These are phyloP conservation scores for Psylliodes chrysocephalus DNA, from an alignment of 2,888 invertebrate species.

Conservation along the genomic window DNA sequence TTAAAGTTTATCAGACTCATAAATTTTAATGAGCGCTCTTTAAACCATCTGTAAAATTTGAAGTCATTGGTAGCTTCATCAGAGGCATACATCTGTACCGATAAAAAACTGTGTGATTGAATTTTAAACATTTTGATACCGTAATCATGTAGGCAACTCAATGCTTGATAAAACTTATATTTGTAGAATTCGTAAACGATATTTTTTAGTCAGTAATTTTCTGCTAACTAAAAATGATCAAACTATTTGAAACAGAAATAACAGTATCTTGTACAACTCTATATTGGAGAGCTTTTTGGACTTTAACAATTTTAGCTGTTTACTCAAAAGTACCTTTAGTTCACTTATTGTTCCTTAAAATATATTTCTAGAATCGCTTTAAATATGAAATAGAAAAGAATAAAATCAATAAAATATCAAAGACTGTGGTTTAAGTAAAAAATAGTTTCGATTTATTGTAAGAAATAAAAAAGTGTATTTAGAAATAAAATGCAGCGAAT, in stretches of 20 bases:
- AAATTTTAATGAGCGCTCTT: no score
- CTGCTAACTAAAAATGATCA: no score
- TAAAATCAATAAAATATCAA: slow-evolving; percentile 43
- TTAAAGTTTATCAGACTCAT: no score
- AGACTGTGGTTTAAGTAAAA: slow-evolving; percentile 46
- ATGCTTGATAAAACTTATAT: no score
- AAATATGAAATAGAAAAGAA: slow-evolving; percentile 30
- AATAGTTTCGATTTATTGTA: slow-evolving; percentile 35
- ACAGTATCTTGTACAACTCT: not conserved
- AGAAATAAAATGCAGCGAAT: slow-evolving; percentile 47
- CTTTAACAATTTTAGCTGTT: not conserved
- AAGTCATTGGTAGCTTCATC: no score
- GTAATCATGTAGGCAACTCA: no score
- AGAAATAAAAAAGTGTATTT: slow-evolving; percentile 44
- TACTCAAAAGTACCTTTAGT: slow-evolving; percentile 22
- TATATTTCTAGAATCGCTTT: slow-evolving; percentile 27
- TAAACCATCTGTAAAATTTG: no score
- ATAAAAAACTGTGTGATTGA: no score
- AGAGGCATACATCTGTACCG: no score
- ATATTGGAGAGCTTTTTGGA: not conserved
- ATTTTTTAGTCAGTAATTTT: no score
- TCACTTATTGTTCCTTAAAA: slow-evolving; percentile 22
- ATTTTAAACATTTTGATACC: no score
- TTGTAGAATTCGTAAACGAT: no score
- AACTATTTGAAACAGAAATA: not conserved